Conservation (phyloP, 2,888 invertebrate genomes). For the Ophraella communa region DNA sequence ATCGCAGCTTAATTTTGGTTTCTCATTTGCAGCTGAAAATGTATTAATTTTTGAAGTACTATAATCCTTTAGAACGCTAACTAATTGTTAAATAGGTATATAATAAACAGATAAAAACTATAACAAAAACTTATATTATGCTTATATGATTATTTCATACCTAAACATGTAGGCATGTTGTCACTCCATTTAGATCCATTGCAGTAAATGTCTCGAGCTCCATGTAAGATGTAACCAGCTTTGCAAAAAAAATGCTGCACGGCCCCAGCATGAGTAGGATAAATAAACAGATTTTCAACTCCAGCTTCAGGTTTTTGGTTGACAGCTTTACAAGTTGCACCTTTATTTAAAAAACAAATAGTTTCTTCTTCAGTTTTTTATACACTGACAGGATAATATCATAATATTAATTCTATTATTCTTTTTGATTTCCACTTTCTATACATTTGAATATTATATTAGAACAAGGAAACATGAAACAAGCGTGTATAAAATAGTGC, state of each 20-base stretch:
- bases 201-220: slow-evolving; percentile 71
- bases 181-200: slow-evolving; percentile 76
- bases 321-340: slow-evolving; percentile 62
- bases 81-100: too few species aligned
- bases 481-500: too few species aligned
- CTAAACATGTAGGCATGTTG: slow-evolving; percentile 69
- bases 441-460: too few species aligned
- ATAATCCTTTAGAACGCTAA: too few species aligned
- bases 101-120: background rate
- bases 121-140: background rate
- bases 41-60: background rate
- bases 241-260: slow-evolving; percentile 72
- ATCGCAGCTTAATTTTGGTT: slow-evolving; percentile 65
- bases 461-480: too few species aligned
- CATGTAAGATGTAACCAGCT: slow-evolving; percentile 67
- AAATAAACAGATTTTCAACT: slow-evolving; percentile 62
- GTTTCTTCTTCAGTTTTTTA: too few species aligned
- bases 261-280: slow-evolving; percentile 63
- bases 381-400: too few species aligned
- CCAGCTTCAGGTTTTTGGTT: slow-evolving; percentile 60
- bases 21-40: slow-evolving; percentile 53
- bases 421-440: too few species aligned
- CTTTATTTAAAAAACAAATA: slow-evolving; percentile 20
- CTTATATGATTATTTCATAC: slow-evolving; percentile 59
- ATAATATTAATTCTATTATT: too few species aligned